A percentile compares a stretch with the other conserved stretches of the same genome.
phyloP scores from a whole-genome alignment of 2,888 invertebrate genomes.

The Lochmaea crataegi region DNA sequence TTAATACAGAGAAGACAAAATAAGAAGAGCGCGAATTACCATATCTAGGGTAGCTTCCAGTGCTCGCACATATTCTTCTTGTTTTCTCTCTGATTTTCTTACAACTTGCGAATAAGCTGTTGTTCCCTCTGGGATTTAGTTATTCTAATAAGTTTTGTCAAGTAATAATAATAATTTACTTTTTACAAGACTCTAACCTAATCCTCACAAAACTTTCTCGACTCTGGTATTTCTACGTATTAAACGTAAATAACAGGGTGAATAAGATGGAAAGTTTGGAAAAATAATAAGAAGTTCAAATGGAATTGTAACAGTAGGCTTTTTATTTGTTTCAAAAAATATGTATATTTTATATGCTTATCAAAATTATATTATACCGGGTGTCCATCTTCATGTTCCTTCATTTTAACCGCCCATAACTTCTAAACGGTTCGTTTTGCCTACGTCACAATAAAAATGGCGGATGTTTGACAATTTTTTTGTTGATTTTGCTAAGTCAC shows the following conservation, averaged over 20 bases:
- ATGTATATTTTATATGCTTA: background rate
- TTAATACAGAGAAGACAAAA: slow-evolving; percentile 37
- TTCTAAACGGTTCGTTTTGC: too few relatives aligned
- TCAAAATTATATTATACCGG: too few relatives aligned
- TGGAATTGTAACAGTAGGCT: too few relatives aligned
- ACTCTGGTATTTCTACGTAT: background rate
- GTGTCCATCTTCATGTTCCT: too few relatives aligned
- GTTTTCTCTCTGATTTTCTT: slow-evolving; percentile 33
- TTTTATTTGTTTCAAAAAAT: background rate
- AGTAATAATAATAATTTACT: slow-evolving; percentile 34
- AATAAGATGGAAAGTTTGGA: background rate
- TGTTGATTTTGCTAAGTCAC: too few relatives aligned
- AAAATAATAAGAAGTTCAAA: background rate
- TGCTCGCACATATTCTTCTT: slow-evolving; percentile 29
- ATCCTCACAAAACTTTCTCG: slow-evolving; percentile 13
- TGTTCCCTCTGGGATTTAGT: slow-evolving; percentile 26
- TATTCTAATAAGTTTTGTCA: slow-evolving; percentile 30
- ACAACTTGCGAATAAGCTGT: slow-evolving; percentile 29
- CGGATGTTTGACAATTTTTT: too few relatives aligned
- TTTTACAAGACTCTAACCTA: slow-evolving; percentile 19
- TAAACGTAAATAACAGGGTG: background rate
- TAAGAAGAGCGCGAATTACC: slow-evolving; percentile 33
- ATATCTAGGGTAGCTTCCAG: slow-evolving; percentile 27
- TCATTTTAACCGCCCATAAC: too few relatives aligned
- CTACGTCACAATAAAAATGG: too few relatives aligned